Evolutionary conservation across 2,113 vertebrate genomes (phyloP).

Genomic region (Pandion haliaetus): DNA sequence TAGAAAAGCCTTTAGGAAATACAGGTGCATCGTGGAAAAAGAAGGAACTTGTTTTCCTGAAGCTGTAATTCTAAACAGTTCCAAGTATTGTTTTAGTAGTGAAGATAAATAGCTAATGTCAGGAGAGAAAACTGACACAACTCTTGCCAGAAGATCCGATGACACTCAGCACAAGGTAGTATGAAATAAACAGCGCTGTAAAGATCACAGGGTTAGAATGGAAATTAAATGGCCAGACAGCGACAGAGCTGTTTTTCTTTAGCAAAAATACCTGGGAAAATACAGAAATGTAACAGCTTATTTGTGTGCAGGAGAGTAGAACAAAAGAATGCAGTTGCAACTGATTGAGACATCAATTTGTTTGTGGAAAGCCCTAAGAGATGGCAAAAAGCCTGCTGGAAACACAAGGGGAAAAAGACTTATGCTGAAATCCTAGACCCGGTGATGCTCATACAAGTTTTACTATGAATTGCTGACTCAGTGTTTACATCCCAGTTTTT

Average conservation of each 20-base stretch:
- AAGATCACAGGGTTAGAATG: background rate
- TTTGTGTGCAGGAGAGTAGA: background rate
- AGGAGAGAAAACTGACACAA: background rate
- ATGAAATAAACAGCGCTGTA: background rate
- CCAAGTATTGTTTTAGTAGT: slow-evolving; percentile 20
- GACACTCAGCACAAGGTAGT: background rate
- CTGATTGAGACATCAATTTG: background rate
- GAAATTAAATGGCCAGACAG: background rate
- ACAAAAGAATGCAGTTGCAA: background rate
- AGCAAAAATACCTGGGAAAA: background rate
- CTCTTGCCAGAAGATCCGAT: background rate
- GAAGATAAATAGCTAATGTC: slow-evolving; percentile 2
- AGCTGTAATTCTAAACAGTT: background rate
- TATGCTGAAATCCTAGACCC: background rate
- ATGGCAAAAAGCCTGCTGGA: slow-evolving; percentile 20
- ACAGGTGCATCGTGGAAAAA: background rate
- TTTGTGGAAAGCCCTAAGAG: background rate
- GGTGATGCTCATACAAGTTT: background rate
- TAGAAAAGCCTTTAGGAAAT: background rate
- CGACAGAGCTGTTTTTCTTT: background rate
- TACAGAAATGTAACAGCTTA: background rate
- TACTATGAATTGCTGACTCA: background rate
- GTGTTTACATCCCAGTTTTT: background rate
- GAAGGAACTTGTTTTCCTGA: background rate
- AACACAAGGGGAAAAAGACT: background rate